Conservation (phyloP, 2,797 vertebrate species). For the Eleutherodactylus coqui region DNA sequence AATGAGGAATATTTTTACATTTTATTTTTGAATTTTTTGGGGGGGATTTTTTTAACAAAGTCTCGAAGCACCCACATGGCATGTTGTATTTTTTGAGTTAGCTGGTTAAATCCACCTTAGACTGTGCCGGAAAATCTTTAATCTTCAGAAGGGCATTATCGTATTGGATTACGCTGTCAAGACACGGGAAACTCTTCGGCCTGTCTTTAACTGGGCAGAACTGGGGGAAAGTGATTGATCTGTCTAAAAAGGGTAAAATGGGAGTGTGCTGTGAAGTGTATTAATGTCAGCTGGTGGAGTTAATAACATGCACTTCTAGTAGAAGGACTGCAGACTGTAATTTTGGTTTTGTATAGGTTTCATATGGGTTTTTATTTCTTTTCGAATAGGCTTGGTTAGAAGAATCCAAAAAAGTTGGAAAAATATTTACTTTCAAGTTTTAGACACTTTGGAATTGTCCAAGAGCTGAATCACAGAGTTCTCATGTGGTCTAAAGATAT, state of each 20-base stretch:
- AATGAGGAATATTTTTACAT: neutral
- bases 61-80: neutral
- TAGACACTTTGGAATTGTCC: too few species aligned
- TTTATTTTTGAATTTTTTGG: neutral
- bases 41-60: neutral
- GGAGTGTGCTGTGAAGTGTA: neutral
- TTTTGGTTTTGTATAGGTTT: neutral
- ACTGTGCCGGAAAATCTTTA: neutral
- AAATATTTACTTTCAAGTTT: too few species aligned
- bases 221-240: neutral
- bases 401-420: neutral
- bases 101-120: constrained; percentile 22
- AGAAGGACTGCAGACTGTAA: neutral
- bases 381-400: neutral
- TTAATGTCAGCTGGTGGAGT: neutral
- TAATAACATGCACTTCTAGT: neutral
- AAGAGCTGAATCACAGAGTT: too few species aligned
- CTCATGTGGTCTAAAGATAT: too few species aligned
- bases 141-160: constrained; percentile 24
- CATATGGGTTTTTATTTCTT: neutral
- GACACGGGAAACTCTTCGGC: constrained; percentile 4
- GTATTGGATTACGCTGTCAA: constrained; percentile 21
- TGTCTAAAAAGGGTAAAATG: neutral
- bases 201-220: neutral
- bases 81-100: neutral